These are phyloP conservation scores for Morphnarchus princeps DNA, from an alignment of 2,113 vertebrate genomes.

Conservation along the genomic window DNA sequence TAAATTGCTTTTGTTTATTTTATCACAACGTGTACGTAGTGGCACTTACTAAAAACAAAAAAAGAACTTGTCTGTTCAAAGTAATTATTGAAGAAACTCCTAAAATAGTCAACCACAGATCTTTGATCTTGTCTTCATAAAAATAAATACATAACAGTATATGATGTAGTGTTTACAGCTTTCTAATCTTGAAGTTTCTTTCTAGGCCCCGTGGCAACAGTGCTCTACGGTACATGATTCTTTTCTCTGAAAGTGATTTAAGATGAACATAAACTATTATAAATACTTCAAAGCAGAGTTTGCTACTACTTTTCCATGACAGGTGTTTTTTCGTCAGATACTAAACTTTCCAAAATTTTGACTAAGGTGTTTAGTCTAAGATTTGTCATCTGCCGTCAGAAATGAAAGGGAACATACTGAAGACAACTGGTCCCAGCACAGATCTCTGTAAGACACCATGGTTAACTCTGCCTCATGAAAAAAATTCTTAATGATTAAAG, in stretches of 20 bases:
- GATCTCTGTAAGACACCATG: neutral
- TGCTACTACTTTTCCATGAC: neutral
- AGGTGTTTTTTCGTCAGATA: neutral
- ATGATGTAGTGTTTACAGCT: neutral
- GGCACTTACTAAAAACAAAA: neutral
- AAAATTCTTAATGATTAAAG: neutral
- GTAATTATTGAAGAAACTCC: neutral
- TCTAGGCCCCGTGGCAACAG: neutral
- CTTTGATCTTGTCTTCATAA: neutral
- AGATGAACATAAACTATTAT: neutral
- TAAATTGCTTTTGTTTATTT: neutral
- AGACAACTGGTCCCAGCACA: neutral
- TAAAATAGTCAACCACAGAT: neutral
- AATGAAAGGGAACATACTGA: neutral
- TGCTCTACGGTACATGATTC: neutral
- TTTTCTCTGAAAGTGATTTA: neutral
- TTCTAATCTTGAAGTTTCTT: neutral
- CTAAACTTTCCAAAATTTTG: neutral
- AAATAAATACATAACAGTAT: neutral
- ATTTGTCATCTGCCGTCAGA: neutral
- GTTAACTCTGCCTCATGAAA: neutral
- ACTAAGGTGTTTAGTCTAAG: neutral
- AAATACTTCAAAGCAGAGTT: neutral
- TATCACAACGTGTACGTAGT: neutral
- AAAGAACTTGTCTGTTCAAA: neutral